Evolutionary conservation across 2,113 vertebrate species (phyloP).

Genomic region (Rhinogobius similis): DNA sequence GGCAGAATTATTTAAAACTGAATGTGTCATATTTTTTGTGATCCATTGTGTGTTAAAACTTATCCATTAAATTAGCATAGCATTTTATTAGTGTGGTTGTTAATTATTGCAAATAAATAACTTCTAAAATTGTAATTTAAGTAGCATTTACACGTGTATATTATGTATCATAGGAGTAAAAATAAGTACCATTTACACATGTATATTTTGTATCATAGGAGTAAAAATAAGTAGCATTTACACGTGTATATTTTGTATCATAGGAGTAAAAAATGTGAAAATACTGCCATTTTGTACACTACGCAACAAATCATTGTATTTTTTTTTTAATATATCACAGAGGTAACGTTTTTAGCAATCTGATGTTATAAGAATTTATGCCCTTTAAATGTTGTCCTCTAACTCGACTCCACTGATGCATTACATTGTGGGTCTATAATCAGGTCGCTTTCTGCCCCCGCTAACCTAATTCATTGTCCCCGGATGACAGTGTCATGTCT

Average conservation of each 20-base stretch:
- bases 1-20: background rate
- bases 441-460: constrained; percentile 13
- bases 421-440: constrained; percentile 15
- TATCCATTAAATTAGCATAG: background rate
- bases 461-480: background rate
- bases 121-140: background rate
- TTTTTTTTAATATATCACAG: too few species aligned
- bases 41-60: background rate
- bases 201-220: too few species aligned
- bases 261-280: too few species aligned
- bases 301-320: too few species aligned
- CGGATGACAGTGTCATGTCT: constrained; percentile 19
- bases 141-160: background rate
- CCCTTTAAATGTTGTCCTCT: constrained; percentile 9
- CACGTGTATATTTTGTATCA: too few species aligned
- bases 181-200: too few species aligned
- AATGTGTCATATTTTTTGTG: background rate
- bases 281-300: too few species aligned
- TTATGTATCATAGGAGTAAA: too few species aligned
- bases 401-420: background rate
- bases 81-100: background rate
- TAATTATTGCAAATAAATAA: background rate
- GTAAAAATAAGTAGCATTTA: background rate
- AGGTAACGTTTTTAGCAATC: too few species aligned
- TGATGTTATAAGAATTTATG: background rate